These are phyloP conservation scores for Stenoptilia bipunctidactyla DNA, from an alignment of 2,888 invertebrate genomes.

Conservation along the genomic window DNA sequence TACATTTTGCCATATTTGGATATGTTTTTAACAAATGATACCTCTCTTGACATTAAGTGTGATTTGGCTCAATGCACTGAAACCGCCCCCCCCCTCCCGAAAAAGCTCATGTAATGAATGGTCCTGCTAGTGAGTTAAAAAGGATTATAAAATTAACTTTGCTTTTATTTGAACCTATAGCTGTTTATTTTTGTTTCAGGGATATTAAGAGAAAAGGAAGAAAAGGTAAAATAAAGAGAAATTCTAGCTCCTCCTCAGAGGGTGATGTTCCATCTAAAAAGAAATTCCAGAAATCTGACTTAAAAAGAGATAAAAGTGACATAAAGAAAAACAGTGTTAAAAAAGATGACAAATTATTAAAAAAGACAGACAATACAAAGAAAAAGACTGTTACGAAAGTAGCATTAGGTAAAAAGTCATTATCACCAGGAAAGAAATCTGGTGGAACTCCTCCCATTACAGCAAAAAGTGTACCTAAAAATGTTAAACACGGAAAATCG, in stretches of 20 bases:
- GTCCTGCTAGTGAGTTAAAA: too few relatives aligned
- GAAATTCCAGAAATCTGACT: constrained; percentile 58
- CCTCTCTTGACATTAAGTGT: too few relatives aligned
- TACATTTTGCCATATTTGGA: too few relatives aligned
- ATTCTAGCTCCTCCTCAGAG: constrained; percentile 77
- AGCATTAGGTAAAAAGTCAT: constrained; percentile 52
- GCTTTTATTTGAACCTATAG: too few relatives aligned
- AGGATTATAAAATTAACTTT: too few relatives aligned
- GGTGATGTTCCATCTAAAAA: constrained; percentile 68
- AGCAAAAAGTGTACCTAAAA: constrained; percentile 47
- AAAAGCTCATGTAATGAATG: too few relatives aligned
- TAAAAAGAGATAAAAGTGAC: constrained; percentile 53
- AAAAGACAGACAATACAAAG: constrained; percentile 45
- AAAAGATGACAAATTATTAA: constrained; percentile 51
- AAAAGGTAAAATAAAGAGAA: constrained; percentile 68
- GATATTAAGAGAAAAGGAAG: constrained; percentile 62
- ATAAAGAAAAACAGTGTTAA: constrained; percentile 51
- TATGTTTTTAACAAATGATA: too few relatives aligned
- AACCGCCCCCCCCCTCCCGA: too few relatives aligned
- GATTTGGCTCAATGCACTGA: too few relatives aligned
- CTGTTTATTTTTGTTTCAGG: constrained; percentile 28
- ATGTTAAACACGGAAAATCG: constrained; percentile 55
- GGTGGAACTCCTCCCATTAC: constrained; percentile 64
- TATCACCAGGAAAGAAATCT: constrained; percentile 64
- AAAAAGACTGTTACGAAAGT: constrained; percentile 46